Evolutionary conservation across 1,140 invertebrate genomes (phyloP).

Genomic region (Conus ventricosus): DNA sequence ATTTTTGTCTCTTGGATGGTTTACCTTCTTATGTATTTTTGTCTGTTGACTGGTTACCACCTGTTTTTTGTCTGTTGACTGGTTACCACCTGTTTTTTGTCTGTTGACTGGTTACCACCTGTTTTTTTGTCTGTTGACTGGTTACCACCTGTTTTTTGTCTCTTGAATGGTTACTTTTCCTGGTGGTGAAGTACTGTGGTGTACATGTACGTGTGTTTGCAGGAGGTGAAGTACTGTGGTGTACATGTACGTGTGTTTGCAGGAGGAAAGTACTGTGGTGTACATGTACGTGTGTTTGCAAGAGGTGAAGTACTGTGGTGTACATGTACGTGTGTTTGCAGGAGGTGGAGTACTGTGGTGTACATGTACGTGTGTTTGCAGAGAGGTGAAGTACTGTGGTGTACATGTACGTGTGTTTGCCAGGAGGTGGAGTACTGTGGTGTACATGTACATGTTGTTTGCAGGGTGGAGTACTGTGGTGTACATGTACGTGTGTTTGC

Average conservation of each 20-base stretch:
- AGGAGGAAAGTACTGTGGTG: constrained; percentile 70
- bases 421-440: constrained; percentile 84
- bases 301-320: constrained; percentile 83
- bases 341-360: constrained; percentile 82
- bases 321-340: constrained; percentile 61
- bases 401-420: constrained; percentile 30
- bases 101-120: no score
- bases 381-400: constrained; percentile 77
- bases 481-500: constrained; percentile 30
- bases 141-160: no score
- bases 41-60: no score
- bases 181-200: no score
- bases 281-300: constrained; percentile 31
- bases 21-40: no score
- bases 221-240: constrained; percentile 83
- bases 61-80: no score
- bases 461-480: constrained; percentile 81
- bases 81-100: no score
- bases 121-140: no score
- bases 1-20: no score
- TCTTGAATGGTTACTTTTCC: no score
- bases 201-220: constrained; percentile 30
- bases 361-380: constrained; percentile 61
- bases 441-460: constrained; percentile 21
- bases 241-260: constrained; percentile 30